These are phyloP conservation scores for Seira ritae DNA, from an alignment of 2,888 invertebrate species.

Conservation along the genomic window DNA sequence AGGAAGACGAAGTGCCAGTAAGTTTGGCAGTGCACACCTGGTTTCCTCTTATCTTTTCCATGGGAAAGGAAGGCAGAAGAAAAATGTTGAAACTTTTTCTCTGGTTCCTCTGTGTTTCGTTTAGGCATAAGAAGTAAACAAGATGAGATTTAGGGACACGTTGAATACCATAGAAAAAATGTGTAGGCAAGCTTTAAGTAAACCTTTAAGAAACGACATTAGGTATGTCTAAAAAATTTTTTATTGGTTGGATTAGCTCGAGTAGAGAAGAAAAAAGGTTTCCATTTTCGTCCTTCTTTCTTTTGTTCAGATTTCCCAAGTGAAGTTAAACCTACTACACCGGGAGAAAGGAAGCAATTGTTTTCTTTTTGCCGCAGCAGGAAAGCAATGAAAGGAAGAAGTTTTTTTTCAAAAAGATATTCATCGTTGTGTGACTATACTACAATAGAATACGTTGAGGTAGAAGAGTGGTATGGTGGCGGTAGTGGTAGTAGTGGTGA, in stretches of 20 bases:
- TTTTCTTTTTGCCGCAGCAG: background rate
- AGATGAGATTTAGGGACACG: background rate
- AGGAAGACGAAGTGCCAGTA: background rate
- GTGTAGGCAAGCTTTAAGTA: background rate
- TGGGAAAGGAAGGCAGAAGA: background rate
- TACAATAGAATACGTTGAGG: conserved; percentile 9
- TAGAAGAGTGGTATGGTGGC: background rate
- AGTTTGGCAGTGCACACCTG: conserved; percentile 7
- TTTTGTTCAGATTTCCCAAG: conserved; percentile 17
- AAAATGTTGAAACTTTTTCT: background rate
- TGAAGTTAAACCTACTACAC: background rate
- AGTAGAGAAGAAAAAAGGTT: background rate
- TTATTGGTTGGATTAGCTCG: conserved; percentile 12
- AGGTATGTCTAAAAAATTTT: background rate
- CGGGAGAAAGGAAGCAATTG: background rate
- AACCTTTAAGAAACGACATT: background rate
- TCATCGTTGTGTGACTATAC: background rate
- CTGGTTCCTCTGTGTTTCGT: background rate
- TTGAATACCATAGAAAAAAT: background rate
- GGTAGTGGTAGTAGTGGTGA: background rate
- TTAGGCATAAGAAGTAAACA: background rate
- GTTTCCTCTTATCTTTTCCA: background rate
- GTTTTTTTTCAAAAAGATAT: conserved; percentile 6
- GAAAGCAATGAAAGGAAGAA: background rate
- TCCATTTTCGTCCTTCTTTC: background rate